Conservation (phyloP, 2,888 invertebrate species). For the Drosophila limbata region DNA sequence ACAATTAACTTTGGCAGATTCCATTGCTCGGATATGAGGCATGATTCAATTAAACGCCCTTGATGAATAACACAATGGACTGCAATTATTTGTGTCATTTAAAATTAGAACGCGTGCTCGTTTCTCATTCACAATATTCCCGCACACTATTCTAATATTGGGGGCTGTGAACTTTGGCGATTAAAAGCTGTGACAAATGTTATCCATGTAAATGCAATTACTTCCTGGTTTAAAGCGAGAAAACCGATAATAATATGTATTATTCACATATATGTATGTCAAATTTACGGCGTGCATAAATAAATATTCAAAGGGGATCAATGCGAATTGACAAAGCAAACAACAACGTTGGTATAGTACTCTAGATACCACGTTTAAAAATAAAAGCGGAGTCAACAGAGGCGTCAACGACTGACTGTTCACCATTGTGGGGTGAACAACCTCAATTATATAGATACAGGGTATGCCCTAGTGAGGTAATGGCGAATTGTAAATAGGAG, state of each 20-base stretch:
- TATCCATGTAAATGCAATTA: constrained; percentile 9
- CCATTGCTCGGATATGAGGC: constrained; percentile 9
- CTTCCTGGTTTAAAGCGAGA: constrained; percentile 5
- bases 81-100: constrained; percentile 8
- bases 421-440: constrained; percentile 1
- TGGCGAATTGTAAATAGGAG: not conserved
- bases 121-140: not conserved
- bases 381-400: not conserved
- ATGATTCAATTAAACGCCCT: constrained; percentile 2
- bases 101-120: not conserved
- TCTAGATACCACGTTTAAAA: not conserved
- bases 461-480: not conserved
- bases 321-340: not conserved
- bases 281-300: not conserved
- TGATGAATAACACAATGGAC: constrained; percentile 7
- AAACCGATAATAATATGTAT: not conserved
- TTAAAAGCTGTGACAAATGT: not conserved
- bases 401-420: constrained; percentile 1
- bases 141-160: constrained; percentile 1
- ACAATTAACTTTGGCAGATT: not conserved
- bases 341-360: not conserved
- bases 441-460: not conserved
- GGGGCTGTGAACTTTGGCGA: constrained; percentile 16
- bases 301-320: constrained; percentile 2
- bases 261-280: not conserved